A percentile compares a stretch with the other conserved stretches of the same genome.
phyloP scores from a whole-genome alignment of 2,797 vertebrate species.

The Chaenodraco wilsoni region DNA sequence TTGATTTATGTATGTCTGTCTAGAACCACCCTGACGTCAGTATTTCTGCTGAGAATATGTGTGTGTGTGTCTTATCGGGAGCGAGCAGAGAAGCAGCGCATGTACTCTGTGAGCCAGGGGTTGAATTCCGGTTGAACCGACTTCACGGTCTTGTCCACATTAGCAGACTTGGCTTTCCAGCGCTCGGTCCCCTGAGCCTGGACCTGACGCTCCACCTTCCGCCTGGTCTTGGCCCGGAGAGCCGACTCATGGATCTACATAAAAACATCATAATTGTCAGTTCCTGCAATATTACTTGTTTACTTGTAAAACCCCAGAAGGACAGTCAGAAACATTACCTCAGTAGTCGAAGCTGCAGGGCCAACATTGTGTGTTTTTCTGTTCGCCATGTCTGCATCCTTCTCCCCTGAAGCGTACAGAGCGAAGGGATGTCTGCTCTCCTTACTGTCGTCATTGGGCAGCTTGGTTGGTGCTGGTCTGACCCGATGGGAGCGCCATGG shows the following conservation, averaged over 20 bases:
- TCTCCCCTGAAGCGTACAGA: constrained; percentile 92
- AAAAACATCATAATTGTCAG: background rate
- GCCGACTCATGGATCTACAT: constrained; percentile 93
- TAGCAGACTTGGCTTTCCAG: constrained; percentile 83
- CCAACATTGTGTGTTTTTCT: constrained; percentile 94
- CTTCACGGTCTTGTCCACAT: constrained; percentile 79
- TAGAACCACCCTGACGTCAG: constrained; percentile 14
- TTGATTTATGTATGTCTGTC: constrained; percentile 21
- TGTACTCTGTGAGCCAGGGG: constrained; percentile 97
- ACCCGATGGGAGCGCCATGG: constrained; percentile 54
- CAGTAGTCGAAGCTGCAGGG: constrained; percentile 86
- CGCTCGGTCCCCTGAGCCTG: constrained; percentile 78
- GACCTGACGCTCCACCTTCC: constrained; percentile 89
- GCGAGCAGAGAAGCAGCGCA: constrained; percentile 93
- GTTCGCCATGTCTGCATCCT: constrained; percentile 85
- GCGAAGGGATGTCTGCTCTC: constrained; percentile 91
- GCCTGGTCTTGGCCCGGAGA: constrained; percentile 91
- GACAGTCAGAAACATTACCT: constrained; percentile 79
- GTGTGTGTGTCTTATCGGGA: constrained; percentile 77
- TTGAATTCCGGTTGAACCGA: constrained; percentile 83
- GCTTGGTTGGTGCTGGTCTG: constrained; percentile 55
- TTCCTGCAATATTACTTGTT: background rate
- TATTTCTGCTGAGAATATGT: background rate
- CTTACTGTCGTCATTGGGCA: constrained; percentile 77
- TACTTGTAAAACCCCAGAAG: background rate